Percentiles rank a stretch among this genome's conserved stretches.
phyloP scores from a whole-genome alignment of 1,140 invertebrate species.

The Mycetomoellerius zeteki region DNA sequence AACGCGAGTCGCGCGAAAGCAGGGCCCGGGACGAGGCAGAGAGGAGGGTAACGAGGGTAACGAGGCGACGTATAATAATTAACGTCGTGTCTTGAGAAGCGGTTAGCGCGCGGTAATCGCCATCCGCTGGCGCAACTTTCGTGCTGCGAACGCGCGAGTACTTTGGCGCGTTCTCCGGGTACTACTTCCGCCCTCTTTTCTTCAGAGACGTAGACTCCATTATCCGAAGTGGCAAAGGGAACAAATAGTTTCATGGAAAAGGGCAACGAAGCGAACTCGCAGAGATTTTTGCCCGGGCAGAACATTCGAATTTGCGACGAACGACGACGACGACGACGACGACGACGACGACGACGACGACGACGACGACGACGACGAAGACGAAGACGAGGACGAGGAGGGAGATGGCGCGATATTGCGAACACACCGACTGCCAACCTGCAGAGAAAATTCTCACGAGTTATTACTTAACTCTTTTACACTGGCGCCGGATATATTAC shows the following conservation, averaged over 20 bases:
- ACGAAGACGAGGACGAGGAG: neutral
- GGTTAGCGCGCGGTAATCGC: constrained; percentile 64
- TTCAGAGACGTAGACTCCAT: constrained; percentile 60
- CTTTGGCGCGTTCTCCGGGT: constrained; percentile 42
- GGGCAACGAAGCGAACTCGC: constrained; percentile 54
- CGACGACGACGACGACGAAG: constrained; percentile 3
- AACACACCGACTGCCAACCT: neutral
- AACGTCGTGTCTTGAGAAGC: constrained; percentile 69
- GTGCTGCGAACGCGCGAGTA: constrained; percentile 59
- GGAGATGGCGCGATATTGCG: constrained; percentile 42
- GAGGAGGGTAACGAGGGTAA: constrained; percentile 65
- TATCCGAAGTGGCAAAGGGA: constrained; percentile 63
- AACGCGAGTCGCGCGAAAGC: constrained; percentile 62
- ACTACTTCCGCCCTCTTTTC: constrained; percentile 55
- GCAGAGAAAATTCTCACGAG: constrained; percentile 55
- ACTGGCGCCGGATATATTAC: constrained; percentile 32
- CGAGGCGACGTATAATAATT: constrained; percentile 73
- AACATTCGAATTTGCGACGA: constrained; percentile 61
- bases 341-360: constrained; percentile 9
- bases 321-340: neutral
- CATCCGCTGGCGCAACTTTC: constrained; percentile 55
- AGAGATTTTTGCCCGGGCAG: constrained; percentile 48
- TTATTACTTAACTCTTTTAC: constrained; percentile 64
- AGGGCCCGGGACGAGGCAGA: neutral
- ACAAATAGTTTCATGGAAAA: constrained; percentile 61